These are phyloP conservation scores for Sander vitreus DNA, from an alignment of 2,113 vertebrate genomes.

Conservation along the genomic window DNA sequence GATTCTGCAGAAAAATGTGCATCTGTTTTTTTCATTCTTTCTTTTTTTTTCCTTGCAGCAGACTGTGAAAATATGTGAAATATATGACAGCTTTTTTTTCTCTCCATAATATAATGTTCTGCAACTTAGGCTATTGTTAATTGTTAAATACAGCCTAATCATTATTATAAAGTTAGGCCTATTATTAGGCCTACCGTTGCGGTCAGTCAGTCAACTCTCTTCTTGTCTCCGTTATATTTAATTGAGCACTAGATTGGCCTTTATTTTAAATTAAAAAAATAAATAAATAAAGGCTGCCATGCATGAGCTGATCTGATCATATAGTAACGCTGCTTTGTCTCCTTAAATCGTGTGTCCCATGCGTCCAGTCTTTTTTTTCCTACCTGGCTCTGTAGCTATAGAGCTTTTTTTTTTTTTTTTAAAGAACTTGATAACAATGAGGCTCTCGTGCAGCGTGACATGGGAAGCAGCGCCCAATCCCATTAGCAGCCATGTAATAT, in stretches of 20 bases:
- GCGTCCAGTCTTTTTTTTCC: neutral
- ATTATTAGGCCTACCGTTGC: neutral
- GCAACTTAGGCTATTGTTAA: neutral
- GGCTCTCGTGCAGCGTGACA: conserved; percentile 29
- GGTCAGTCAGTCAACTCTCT: neutral
- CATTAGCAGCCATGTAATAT: conserved; percentile 41
- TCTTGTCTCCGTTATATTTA: neutral
- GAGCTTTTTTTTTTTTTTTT: neutral
- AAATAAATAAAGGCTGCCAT: neutral
- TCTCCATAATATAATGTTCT: too few relatives aligned
- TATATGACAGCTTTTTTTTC: neutral
- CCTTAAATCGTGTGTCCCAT: neutral
- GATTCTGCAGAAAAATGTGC: neutral
- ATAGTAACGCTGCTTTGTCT: neutral
- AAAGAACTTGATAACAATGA: conserved; percentile 30
- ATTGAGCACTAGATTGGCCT: neutral
- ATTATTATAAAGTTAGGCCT: too few relatives aligned
- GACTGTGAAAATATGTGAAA: neutral
- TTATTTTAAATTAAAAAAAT: neutral
- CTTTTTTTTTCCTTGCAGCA: neutral
- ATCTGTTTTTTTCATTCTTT: neutral
- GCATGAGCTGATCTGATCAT: neutral
- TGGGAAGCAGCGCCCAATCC: conserved; percentile 9
- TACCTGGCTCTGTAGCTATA: neutral
- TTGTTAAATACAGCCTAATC: neutral